Conservation (phyloP, 2,888 invertebrate genomes). For the Teleogryllus oceanicus region DNA sequence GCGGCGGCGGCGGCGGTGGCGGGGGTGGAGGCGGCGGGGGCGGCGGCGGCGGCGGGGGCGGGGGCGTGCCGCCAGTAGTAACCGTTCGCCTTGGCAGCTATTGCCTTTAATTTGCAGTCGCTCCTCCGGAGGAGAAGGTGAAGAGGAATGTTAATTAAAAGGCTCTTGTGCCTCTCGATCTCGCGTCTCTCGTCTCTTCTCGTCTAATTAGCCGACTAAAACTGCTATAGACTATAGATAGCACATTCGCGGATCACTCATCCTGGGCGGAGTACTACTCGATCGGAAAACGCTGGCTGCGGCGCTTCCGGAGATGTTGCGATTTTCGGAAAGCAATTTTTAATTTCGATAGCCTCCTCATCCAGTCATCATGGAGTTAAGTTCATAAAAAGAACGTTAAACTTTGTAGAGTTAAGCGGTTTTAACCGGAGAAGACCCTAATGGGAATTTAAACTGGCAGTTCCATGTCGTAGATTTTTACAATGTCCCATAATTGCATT, state of each 20-base stretch:
- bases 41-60: slow-evolving; percentile 21
- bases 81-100: slow-evolving; percentile 36
- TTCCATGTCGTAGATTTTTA: no score
- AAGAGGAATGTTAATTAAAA: slow-evolving; percentile 52
- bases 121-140: slow-evolving; percentile 46
- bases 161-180: slow-evolving; percentile 43
- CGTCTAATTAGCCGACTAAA: slow-evolving; percentile 41
- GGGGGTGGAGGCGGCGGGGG: not conserved
- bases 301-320: not conserved
- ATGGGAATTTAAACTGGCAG: no score
- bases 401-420: no score
- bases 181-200: slow-evolving; percentile 38
- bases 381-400: no score
- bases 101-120: slow-evolving; percentile 50
- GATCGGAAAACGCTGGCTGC: no score
- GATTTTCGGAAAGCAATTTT: not conserved
- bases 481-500: no score
- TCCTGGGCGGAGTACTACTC: not conserved
- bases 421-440: no score
- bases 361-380: no score
- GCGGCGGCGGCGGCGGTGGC: not conserved
- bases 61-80: slow-evolving; percentile 25
- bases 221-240: slow-evolving; percentile 23
- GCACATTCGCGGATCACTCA: slow-evolving; percentile 23
- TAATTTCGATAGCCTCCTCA: not conserved